Conservation (phyloP, 2,113 vertebrate genomes). For the Crotalus helleri region DNA sequence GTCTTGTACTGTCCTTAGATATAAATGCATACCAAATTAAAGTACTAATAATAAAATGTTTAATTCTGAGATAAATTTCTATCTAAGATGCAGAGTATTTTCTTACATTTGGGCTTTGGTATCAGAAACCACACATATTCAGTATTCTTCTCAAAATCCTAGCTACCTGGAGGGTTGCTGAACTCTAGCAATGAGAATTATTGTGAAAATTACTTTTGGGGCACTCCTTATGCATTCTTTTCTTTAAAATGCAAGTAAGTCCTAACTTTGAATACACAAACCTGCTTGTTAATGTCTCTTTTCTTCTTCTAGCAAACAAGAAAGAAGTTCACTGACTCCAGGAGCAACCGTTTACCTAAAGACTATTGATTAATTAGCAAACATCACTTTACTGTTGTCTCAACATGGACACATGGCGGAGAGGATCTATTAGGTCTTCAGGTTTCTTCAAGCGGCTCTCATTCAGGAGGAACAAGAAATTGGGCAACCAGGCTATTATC, state of each 20-base stretch:
- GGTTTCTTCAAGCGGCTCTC: conserved; percentile 73
- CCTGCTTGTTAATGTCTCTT: conserved; percentile 34
- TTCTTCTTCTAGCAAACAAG: conserved; percentile 27
- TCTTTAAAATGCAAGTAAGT: accelerated
- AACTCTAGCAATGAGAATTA: background rate
- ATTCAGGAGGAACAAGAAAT: conserved; percentile 64
- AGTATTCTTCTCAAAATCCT: background rate
- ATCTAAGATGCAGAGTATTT: background rate
- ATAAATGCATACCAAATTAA: background rate
- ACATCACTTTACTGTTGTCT: background rate
- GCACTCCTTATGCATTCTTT: background rate
- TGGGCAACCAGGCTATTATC: conserved; percentile 63
- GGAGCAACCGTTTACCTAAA: background rate
- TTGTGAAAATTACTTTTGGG: background rate
- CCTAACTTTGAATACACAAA: conserved; percentile 28
- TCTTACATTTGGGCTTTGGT: background rate
- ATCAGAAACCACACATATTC: background rate
- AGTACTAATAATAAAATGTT: background rate
- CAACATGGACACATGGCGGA: conserved; percentile 74
- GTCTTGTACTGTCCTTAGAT: background rate
- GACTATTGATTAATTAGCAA: background rate
- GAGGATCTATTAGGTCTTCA: conserved; percentile 71
- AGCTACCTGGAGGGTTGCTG: background rate
- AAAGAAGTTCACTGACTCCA: conserved; percentile 12
- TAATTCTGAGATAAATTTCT: background rate